Base-by-base conservation (phyloP, 2,888 invertebrate genomes). In the Zeuzera pyrina region DNA sequence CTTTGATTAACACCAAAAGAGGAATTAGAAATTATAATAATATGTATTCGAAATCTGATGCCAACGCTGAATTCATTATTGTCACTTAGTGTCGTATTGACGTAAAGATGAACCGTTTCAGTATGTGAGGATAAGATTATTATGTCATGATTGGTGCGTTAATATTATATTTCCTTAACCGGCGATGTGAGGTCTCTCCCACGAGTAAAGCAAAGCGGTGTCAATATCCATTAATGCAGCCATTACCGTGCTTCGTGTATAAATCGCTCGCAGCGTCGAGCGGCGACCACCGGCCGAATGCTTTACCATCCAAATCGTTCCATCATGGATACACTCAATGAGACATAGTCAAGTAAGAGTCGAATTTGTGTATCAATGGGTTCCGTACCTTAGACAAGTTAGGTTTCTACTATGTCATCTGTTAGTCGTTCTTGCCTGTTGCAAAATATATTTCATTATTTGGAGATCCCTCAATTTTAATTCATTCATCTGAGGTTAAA, bases 161-260 rank as follows among this genome's bases (percentile, higher is more conserved):
- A 69, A 76, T 74, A 77, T 77, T 73, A 74, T 69, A 65, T 76
- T 74, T 76, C 74, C 64, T 64, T 65, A 67, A 58, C 60, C 56
- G 60, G 60, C 47, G 56, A 42, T 53, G 53, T 43, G 42, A 41
- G 52, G 49, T 45, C 44, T 52, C 52, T 61, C 65, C 57, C 63
- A 62, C 62, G 60, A 47, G 53, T 50, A 50, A n/a, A 56, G 49
- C 44, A 50, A 52, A 48, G 57, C 55, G 66, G 76, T 76, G 77
- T 79, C 74, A 72, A 71, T 76, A 76, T 76, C 70, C 76, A 76
- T 74, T 76, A 73, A 76, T 73, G 62, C 45, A 67, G 52, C 68
- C 57, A 78, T 78, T 74, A 77, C 60, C 57, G 57, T 57, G 53
- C 57, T 49, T 49, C 60, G 55, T 63, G 67, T 64, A 73, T 77